phyloP scores from a whole-genome alignment of 2,888 invertebrate species.

The Acleris sparsana region DNA sequence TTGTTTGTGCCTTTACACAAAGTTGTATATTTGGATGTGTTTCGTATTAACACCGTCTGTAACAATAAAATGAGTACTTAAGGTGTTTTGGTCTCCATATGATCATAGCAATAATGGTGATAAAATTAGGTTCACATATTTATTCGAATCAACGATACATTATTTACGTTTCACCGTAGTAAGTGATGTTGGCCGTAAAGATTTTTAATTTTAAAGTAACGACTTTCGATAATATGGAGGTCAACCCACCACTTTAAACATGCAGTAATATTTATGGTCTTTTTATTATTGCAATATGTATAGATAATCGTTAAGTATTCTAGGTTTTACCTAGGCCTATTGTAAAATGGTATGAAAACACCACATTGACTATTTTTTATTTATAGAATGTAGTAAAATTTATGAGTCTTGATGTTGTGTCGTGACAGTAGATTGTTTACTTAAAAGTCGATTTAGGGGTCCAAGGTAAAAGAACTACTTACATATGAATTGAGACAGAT shows the following conservation, averaged over 20 bases:
- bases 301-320: constrained; percentile 46
- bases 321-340: constrained; percentile 48
- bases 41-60: constrained; percentile 43
- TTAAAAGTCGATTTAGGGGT: constrained; percentile 43
- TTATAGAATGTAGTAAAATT: constrained; percentile 44
- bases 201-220: background rate
- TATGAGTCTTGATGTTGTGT: constrained; percentile 71
- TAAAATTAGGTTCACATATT: background rate
- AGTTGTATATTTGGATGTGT: constrained; percentile 58
- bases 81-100: constrained; percentile 13
- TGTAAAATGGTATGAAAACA: constrained; percentile 28
- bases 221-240: background rate
- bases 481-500: constrained; percentile 24
- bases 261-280: constrained; percentile 56
- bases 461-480: constrained; percentile 28
- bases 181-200: no score
- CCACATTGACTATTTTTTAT: constrained; percentile 18
- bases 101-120: background rate
- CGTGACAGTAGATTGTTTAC: constrained; percentile 53
- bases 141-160: background rate
- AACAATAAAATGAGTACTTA: constrained; percentile 32
- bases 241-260: constrained; percentile 57
- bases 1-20: constrained; percentile 78
- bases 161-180: no score
- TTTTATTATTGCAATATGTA: constrained; percentile 58